Base-by-base conservation (phyloP, 2,888 invertebrate genomes). In the Sarcophaga carnaria region DNA sequence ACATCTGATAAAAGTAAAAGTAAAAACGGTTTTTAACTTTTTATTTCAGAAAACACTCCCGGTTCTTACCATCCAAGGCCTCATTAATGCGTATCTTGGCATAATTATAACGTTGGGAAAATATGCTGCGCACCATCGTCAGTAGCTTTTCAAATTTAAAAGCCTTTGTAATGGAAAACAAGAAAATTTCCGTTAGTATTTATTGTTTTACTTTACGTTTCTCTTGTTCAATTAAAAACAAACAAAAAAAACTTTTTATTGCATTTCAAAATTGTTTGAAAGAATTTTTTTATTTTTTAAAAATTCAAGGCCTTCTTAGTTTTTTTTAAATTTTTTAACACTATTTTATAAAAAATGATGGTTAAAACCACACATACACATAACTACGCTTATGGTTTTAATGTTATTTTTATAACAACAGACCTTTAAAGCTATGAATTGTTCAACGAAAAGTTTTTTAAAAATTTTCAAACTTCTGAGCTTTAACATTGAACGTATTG, bases 91-190 rank as follows among this genome's bases (percentile, higher is more conserved):
- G 88, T 69, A 89, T 90, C 85, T 89, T 90, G 5, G 89, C 86
- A 72, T 76, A 80, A 80, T 91, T 89, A 74, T 89, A 91, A 49
- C 91, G 90, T 59, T 91, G 90, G 0, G 91, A 91, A 79, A 91
- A 90, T 87, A 91, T 90, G 88, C 91, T 91, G 80, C 90, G 89
- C 54, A 91, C 90, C 91, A 91, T 91, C 63, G 10, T 49, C 27
- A 22, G 62, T 77, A 10, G 37, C 4, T 71, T 72, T 59, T 17
- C 22, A 14, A 17, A 14, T 49, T 63, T 25, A 37, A 37, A 37
- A 37, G 8, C 59, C n/a, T 54, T 67, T 25, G 8, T 0, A 70
- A 37, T 11, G 12, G 10, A 17, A 37, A 45, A 45, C n/a, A 63
- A n/a, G 25, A 25, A 70, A 69, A 59, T 72, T 67, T 75, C 78